Percentiles rank a stretch among this genome's conserved stretches.
Conservation (phyloP, 2,888 invertebrate genomes). For the Erebia ligea region DNA sequence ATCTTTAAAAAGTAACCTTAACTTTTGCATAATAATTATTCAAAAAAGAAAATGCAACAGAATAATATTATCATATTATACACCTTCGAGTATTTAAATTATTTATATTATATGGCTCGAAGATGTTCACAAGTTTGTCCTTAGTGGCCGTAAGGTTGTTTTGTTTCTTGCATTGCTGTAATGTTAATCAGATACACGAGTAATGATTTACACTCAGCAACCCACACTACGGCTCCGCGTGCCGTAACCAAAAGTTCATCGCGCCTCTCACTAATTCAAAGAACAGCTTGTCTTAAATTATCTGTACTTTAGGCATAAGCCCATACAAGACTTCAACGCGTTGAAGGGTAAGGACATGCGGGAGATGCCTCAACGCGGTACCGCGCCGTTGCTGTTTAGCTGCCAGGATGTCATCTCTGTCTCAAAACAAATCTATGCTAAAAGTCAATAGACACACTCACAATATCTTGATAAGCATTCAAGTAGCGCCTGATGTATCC, state of each 20-base stretch:
- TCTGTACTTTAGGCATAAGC: conserved; percentile 3
- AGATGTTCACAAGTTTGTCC: background rate
- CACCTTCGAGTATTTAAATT: background rate
- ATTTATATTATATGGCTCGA: background rate
- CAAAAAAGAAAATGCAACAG: no score
- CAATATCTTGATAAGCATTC: no score
- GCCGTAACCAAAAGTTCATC: conserved; percentile 4
- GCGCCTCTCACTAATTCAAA: conserved; percentile 12
- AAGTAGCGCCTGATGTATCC: no score
- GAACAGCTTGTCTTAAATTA: conserved; percentile 31
- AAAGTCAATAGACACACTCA: no score
- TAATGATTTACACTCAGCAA: conserved; percentile 3
- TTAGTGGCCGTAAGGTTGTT: background rate
- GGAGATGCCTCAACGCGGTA: no score
- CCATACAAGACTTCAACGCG: background rate
- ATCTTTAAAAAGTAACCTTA: no score
- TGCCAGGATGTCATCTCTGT: no score
- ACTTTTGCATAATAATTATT: no score
- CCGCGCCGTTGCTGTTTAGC: no score
- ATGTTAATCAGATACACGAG: background rate
- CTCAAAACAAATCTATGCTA: no score
- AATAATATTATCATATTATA: no score
- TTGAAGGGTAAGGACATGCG: no score
- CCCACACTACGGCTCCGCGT: background rate
- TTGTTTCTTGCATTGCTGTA: conserved; percentile 1